Conservation (phyloP, 2,113 vertebrate species). For the Pseudopodoces humilis region DNA sequence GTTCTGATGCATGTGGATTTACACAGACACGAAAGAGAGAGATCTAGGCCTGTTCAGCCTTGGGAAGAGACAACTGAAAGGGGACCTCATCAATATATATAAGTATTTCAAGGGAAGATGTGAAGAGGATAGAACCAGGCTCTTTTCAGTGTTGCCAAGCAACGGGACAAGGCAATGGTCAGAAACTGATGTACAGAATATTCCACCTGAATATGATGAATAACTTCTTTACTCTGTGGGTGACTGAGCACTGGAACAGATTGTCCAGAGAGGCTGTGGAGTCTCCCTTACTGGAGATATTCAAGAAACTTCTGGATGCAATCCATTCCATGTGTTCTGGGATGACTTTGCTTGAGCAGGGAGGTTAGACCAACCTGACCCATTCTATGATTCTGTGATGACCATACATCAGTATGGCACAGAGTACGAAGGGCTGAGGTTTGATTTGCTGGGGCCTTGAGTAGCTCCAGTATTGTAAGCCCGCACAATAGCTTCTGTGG, state of each 20-base stretch:
- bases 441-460: not conserved
- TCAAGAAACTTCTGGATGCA: not conserved
- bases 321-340: not conserved
- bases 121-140: not conserved
- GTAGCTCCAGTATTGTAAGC: not conserved
- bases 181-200: not conserved
- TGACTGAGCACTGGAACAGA: not conserved
- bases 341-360: not conserved
- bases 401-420: not conserved
- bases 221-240: not conserved
- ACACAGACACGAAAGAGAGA: not conserved
- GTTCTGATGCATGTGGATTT: not conserved
- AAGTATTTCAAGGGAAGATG: not conserved
- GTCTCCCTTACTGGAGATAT: not conserved
- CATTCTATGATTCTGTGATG: not conserved
- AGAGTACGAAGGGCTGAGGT: not conserved
- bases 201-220: not conserved
- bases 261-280: not conserved
- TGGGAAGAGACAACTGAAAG: not conserved
- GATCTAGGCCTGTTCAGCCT: not conserved
- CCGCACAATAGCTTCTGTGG: not conserved
- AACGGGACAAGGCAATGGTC: not conserved
- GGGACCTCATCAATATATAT: not conserved
- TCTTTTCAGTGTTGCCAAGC: not conserved
- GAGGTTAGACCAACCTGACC: not conserved